Evolutionary conservation across 2,113 vertebrate species (phyloP), one percentile per base, ranked within the genome.

Genomic region (Albula glossodonta): DNA sequence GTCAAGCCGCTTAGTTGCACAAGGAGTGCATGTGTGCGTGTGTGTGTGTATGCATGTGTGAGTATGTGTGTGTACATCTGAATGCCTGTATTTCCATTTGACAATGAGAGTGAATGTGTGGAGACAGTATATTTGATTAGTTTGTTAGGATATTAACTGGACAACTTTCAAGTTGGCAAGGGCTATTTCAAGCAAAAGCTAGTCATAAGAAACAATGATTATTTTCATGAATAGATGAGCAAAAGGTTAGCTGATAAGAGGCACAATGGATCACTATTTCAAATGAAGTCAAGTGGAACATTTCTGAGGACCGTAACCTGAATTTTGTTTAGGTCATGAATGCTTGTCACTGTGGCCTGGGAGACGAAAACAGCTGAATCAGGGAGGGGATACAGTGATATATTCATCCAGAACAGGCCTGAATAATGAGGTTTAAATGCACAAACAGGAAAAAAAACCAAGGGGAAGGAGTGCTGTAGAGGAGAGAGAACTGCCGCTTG

Each of bases 181-280:
- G n/a, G 70, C 70, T 31, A 79, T 79, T 79, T 50, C 31, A 12
- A 3, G 11, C 15, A 49, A 15, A 49, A 19, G 41, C 12, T 5
- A 79, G 41, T 79, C 49, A 15, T 50, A 17, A 79, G 78, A 79
- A 17, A 41, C n/a, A 25, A 6, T 79, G 4, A 79, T 79, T 50
- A 79, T 17, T 12, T 49, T 50, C 12, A 48, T 79, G 31, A 79
- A 17, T 79, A 49, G 15, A 79, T 79, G 91, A 92, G 92, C 89
- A 92, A 92, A 91, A 94, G 93, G 93, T 94, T 87, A 92, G 85
- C 91, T 84, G 92, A 92, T 91, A 94, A 91, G 90, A 92, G 92
- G 93, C 70, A 74, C 70, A 74, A 74, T 74, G 70, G 70, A 74
- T 31, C 70, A 74, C 22, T 77, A 22, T 70, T 83, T 66, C 79